Evolutionary conservation across 2,888 invertebrate genomes (phyloP), one percentile per base, ranked within the genome.

Genomic region (Agrilus biguttatus): DNA sequence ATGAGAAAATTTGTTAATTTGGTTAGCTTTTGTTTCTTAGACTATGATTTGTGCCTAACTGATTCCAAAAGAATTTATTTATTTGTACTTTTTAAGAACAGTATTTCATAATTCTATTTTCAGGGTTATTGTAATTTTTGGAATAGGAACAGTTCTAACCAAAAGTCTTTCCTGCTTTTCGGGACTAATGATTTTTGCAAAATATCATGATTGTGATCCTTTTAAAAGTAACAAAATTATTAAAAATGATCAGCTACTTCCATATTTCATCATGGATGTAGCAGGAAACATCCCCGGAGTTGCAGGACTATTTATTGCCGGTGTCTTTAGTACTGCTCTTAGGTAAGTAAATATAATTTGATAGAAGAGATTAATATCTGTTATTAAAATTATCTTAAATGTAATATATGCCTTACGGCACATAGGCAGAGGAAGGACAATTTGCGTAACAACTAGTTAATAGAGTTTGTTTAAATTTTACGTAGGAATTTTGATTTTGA

Each of bases 231-330:
- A 73, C 37, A 71, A 67, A 47, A 71, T 74, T 34, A 65, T 67
- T 34, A 69, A 69, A 55, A 65, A 69, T 50, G 75, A 75, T 55
- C 72, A 74, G 43, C 39, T 58, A 17, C 68, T 83, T 2, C 82
- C 83, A 0, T 75, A 75, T 53, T 83, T 79, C 54, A 72, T 83
- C 8, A 77, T 82, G 69, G 78, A 79, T 51, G 65, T 77, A 14
- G 70, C 81, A 0, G 64, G 68, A 1, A 63, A 73, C 58, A 70
- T 78, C 52, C 77, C 77, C 10, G 83, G 83, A 1, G 68, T 84
- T 34, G 76, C 81, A 17, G 84, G 83, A 2, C 68, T 83, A 33
- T 83, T 84, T 52, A 72, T 83, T 1, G 80, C 83, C 21, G 77
- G 82, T 12, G 70, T 83, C 36, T 80, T 83, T 52, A 78, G 80